These are phyloP conservation scores for Melipona bicolor DNA, from an alignment of 2,888 invertebrate genomes.

Conservation along the genomic window DNA sequence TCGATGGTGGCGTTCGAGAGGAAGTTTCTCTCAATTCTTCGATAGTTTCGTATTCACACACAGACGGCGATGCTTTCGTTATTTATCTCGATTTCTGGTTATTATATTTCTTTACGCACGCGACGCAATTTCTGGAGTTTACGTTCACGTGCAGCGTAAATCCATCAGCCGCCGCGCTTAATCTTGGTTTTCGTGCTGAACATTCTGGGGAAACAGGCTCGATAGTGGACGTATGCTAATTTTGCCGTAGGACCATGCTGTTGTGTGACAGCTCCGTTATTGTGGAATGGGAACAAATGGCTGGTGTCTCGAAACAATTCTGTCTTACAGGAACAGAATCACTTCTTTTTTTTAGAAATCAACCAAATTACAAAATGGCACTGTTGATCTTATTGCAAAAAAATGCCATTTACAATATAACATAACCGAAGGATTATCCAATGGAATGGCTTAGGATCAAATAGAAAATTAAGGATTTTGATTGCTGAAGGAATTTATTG, in stretches of 20 bases:
- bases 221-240: constrained; percentile 25
- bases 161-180: constrained; percentile 10
- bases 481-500: too few species aligned
- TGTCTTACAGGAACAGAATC: neutral
- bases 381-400: neutral
- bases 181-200: constrained; percentile 15
- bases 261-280: neutral
- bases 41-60: too few species aligned
- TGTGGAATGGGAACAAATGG: neutral
- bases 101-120: too few species aligned
- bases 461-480: too few species aligned
- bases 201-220: constrained; percentile 9
- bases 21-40: neutral
- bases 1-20: neutral
- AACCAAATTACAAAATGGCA: neutral
- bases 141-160: neutral
- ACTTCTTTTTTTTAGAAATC: neutral
- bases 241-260: neutral
- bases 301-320: neutral
- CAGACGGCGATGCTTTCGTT: too few species aligned
- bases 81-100: too few species aligned
- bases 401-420: too few species aligned
- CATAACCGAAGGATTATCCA: too few species aligned
- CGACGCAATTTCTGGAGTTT: neutral
- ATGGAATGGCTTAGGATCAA: too few species aligned